Percentiles rank a stretch among this genome's conserved stretches.
Evolutionary conservation across 2,888 invertebrate species (phyloP).

Genomic region (Parnassius orleans): DNA sequence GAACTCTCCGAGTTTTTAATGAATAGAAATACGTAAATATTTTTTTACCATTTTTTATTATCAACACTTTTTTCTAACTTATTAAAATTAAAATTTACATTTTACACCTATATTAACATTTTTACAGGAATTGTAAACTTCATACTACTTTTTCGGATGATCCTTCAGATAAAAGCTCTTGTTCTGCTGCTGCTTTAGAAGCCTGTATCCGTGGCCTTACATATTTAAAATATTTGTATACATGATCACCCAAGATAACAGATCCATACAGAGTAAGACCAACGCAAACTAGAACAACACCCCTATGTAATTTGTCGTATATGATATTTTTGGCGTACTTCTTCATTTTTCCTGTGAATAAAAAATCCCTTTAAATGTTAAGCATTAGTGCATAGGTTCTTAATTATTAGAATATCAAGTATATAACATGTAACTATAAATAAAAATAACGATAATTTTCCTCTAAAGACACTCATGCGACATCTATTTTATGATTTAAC

Average conservation of each 20-base stretch:
- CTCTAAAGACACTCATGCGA: too few relatives aligned
- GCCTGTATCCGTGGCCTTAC: slow-evolving; percentile 65
- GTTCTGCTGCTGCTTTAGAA: slow-evolving; percentile 57
- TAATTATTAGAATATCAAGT: too few relatives aligned
- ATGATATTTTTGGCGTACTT: slow-evolving; percentile 61
- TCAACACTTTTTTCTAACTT: background rate
- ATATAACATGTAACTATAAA: too few relatives aligned
- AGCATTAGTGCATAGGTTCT: too few relatives aligned
- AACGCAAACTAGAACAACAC: slow-evolving; percentile 68
- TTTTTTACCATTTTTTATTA: too few relatives aligned
- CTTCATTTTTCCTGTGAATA: slow-evolving; percentile 58
- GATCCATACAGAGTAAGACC: slow-evolving; percentile 63
- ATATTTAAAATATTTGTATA: slow-evolving; percentile 67
- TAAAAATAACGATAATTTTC: too few relatives aligned
- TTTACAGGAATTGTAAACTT: slow-evolving; percentile 21
- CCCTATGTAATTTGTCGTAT: slow-evolving; percentile 73
- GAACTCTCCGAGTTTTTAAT: too few relatives aligned
- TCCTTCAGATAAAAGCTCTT: slow-evolving; percentile 75
- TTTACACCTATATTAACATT: slow-evolving; percentile 23
- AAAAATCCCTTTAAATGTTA: slow-evolving; percentile 25
- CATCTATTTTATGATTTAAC: too few relatives aligned
- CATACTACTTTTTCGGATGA: slow-evolving; percentile 57
- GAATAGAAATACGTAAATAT: too few relatives aligned
- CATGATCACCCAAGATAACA: slow-evolving; percentile 55
- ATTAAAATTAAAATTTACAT: slow-evolving; percentile 6